Evolutionary conservation across 2,113 vertebrate species (phyloP), one percentile per base, ranked within the genome.

Genomic region (Nannospalax galili): DNA sequence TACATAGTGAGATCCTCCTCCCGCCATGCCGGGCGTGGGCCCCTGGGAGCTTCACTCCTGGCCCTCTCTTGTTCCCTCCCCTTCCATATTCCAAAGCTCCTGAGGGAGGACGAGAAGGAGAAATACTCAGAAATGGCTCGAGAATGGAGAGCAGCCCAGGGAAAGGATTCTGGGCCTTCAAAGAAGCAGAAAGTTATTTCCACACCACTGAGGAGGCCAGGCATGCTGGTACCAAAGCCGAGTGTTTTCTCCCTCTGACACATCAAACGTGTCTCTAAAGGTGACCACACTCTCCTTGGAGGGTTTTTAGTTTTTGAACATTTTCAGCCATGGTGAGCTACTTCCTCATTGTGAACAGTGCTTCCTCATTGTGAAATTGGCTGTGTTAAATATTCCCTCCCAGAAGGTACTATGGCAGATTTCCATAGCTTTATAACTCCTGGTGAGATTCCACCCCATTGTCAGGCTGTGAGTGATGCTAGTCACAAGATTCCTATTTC

Each of bases 351-450:
- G 98, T 48, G 97, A 97, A 20, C 98, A 98, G 95, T 98, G 98
- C 73, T 99, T 98, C 92, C 98, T 99, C 35, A 98, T 82, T 99
- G 98, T 28, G 98, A 99, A 97, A 98, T 99, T 79, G 98, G 98
- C 52, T 99, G 98, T 91, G 96, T 99, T 94, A 98, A 37, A 48
- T 99, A 98, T 45, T 98, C 98, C 69, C 96, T 99, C 0, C 98
- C 95, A 28, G 95, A 98, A 37, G 98, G 98, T 62, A 98, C 98
- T 72, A 62, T 97, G 65, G 98, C 97, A 69, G 97, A 98, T 30
- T 99, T 98, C 91, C 98, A 99, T 97, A 97, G 96, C 89, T 99
- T 99, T 96, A 98, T 99, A 97, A 98, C 98, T 93, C 97, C 98
- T 88, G 98, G 98, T 95, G 95, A 96, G 48, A 98, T 99, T 87